These are phyloP conservation scores for Nanorana parkeri DNA, from an alignment of 2,113 vertebrate genomes.

Conservation along the genomic window DNA sequence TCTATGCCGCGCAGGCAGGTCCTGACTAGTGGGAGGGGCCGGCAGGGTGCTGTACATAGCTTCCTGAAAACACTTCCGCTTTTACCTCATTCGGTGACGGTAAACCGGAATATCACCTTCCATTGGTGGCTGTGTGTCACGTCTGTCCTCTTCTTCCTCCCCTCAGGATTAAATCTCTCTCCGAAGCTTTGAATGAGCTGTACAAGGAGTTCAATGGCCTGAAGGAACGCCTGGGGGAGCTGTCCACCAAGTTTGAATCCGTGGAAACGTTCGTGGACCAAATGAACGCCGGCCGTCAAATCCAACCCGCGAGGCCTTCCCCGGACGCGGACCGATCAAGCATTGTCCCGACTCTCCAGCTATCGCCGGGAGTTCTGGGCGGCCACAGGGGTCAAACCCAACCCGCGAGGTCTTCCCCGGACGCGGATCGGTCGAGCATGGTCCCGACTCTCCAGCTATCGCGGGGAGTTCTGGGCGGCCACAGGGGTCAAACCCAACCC, in stretches of 20 bases:
- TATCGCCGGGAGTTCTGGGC: too few relatives aligned
- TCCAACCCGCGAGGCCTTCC: constrained; percentile 30
- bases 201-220: constrained; percentile 82
- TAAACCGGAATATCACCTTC: too few relatives aligned
- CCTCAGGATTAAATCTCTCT: constrained; percentile 79
- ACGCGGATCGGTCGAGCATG: neutral
- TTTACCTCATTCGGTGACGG: too few relatives aligned
- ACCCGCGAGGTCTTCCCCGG: constrained; percentile 20
- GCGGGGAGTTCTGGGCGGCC: too few relatives aligned
- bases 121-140: too few relatives aligned
- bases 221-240: constrained; percentile 76
- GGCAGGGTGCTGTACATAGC: too few relatives aligned
- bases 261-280: constrained; percentile 79
- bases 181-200: constrained; percentile 77
- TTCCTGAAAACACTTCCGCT: too few relatives aligned
- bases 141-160: neutral
- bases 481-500: constrained; percentile 46
- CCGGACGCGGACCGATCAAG: neutral
- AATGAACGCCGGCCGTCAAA: constrained; percentile 63
- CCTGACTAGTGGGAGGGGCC: too few relatives aligned
- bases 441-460: neutral
- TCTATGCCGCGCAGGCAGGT: too few relatives aligned
- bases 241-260: constrained; percentile 74
- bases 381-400: constrained; percentile 58
- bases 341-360: neutral